These are phyloP conservation scores for Ochlodes sylvanus DNA, from an alignment of 2,888 invertebrate genomes.

Conservation along the genomic window DNA sequence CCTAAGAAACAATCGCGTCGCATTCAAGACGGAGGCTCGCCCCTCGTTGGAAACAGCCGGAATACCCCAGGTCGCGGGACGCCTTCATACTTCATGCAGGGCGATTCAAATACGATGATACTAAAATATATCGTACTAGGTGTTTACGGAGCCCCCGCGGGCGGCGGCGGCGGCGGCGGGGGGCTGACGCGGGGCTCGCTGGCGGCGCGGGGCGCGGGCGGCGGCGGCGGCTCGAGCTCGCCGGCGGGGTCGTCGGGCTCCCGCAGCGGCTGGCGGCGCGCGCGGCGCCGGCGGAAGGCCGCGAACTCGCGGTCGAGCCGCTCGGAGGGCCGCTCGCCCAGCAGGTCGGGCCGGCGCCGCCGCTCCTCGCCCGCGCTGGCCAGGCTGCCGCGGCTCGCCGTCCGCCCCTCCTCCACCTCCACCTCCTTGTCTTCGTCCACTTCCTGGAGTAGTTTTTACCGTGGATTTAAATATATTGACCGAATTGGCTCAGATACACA, in stretches of 20 bases:
- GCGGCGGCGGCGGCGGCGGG: too few species aligned
- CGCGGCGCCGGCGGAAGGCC: constrained; percentile 81
- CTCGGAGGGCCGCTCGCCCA: constrained; percentile 72
- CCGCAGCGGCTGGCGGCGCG: constrained; percentile 54
- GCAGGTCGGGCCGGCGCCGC: constrained; percentile 66
- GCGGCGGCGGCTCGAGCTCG: constrained; percentile 26
- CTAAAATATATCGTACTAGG: too few species aligned
- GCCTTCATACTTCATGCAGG: too few species aligned
- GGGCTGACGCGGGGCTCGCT: constrained; percentile 30
- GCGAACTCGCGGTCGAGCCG: constrained; percentile 83
- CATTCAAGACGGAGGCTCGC: too few species aligned
- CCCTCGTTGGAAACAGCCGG: too few species aligned
- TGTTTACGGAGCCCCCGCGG: too few species aligned
- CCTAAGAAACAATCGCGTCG: too few species aligned
- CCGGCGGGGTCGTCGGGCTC: constrained; percentile 48
- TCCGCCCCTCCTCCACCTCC: constrained; percentile 21
- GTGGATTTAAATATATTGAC: too few species aligned
- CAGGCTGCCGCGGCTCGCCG: constrained; percentile 64
- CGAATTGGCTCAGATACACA: too few species aligned
- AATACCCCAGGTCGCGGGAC: too few species aligned
- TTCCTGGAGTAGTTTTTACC: constrained; percentile 74
- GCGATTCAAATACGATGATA: too few species aligned
- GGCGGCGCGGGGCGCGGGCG: constrained; percentile 25
- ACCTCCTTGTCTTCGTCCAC: constrained; percentile 87
- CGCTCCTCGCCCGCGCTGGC: constrained; percentile 48